Conservation (phyloP, 2,888 invertebrate genomes). For the Dromius quadrimaculatus region DNA sequence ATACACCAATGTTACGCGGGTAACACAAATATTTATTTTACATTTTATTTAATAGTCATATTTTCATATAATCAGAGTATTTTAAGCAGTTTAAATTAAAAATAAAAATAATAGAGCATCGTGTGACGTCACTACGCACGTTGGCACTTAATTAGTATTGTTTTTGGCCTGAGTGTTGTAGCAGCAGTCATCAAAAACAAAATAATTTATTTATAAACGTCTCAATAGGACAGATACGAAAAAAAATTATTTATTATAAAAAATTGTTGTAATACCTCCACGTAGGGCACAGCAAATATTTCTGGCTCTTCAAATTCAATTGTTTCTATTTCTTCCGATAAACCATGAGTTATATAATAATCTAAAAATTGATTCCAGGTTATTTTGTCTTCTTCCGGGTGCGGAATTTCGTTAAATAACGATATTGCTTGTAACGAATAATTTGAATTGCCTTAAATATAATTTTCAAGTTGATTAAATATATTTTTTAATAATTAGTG, state of each 20-base stretch:
- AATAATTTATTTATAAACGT: too few relatives aligned
- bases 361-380: slow-evolving; percentile 65
- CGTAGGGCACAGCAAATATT: slow-evolving; percentile 60
- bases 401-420: slow-evolving; percentile 62
- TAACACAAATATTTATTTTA: too few relatives aligned
- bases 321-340: slow-evolving; percentile 54
- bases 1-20: too few relatives aligned
- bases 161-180: too few relatives aligned
- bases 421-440: slow-evolving; percentile 61
- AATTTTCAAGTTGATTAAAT: slow-evolving; percentile 17
- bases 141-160: too few relatives aligned
- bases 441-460: slow-evolving; percentile 60
- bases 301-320: slow-evolving; percentile 56
- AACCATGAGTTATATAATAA: slow-evolving; percentile 61
- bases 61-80: too few relatives aligned
- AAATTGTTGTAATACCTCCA: slow-evolving; percentile 57
- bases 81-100: too few relatives aligned
- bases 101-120: too few relatives aligned
- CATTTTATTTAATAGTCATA: too few relatives aligned
- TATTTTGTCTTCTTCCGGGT: slow-evolving; percentile 57
- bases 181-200: too few relatives aligned
- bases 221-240: not conserved
- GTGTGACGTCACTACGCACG: too few relatives aligned
- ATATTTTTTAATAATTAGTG: slow-evolving; percentile 11
- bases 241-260: not conserved